Evolutionary conservation across 2,888 invertebrate species (phyloP).

Genomic region (Synergus itoensis): DNA sequence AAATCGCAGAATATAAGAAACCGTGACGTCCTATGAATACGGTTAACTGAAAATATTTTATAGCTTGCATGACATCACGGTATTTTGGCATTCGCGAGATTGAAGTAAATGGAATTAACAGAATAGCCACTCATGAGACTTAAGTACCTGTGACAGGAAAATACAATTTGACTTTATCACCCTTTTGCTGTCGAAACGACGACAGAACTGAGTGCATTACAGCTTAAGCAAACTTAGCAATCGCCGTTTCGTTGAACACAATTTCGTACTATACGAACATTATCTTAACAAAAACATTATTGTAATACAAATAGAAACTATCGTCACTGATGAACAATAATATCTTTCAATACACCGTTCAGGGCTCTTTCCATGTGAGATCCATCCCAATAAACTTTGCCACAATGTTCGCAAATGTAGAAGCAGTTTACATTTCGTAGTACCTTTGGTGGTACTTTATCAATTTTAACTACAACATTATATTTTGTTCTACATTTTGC

Average conservation of each 20-base stretch:
- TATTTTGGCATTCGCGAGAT: constrained; percentile 14
- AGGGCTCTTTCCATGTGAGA: constrained; percentile 69
- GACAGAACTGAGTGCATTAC: constrained; percentile 8
- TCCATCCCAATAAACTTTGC: constrained; percentile 87
- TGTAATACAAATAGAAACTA: constrained; percentile 11
- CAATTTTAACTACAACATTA: constrained; percentile 81
- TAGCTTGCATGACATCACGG: not conserved
- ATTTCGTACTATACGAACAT: constrained; percentile 13
- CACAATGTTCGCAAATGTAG: constrained; percentile 86
- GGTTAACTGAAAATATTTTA: constrained; percentile 8
- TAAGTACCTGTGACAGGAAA: not conserved
- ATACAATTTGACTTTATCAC: constrained; percentile 24
- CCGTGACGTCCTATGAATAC: not conserved
- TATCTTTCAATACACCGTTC: constrained; percentile 57
- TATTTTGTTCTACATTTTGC: constrained; percentile 79
- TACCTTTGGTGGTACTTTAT: constrained; percentile 78
- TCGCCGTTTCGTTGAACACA: constrained; percentile 46
- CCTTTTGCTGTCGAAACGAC: not conserved
- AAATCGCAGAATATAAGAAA: not conserved
- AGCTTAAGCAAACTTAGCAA: constrained; percentile 42
- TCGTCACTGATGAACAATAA: constrained; percentile 52
- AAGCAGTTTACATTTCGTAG: constrained; percentile 80
- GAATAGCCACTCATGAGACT: not conserved
- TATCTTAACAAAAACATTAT: not conserved
- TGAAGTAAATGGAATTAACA: not conserved